These are phyloP conservation scores for Scrobipalpa costella DNA, from an alignment of 2,888 invertebrate genomes.

Conservation along the genomic window DNA sequence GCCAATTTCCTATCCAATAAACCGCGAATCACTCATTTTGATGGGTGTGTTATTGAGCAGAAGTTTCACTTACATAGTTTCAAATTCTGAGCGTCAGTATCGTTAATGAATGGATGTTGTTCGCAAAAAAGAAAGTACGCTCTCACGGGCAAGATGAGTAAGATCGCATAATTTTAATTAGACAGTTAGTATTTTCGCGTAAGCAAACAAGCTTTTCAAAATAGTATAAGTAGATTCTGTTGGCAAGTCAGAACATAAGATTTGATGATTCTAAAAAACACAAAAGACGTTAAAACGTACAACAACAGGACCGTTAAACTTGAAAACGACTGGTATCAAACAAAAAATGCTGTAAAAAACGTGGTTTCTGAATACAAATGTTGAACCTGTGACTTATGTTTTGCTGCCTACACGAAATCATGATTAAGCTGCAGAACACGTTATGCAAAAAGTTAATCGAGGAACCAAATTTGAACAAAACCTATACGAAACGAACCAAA, in stretches of 20 bases:
- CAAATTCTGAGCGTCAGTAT: slow-evolving; percentile 15
- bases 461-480: neutral
- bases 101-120: slow-evolving; percentile 49
- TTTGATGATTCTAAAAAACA: neutral
- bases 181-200: neutral
- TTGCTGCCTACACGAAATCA: slow-evolving; percentile 3
- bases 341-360: slow-evolving; percentile 39
- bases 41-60: neutral
- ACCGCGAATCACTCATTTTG: neutral
- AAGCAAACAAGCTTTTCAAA: slow-evolving; percentile 4
- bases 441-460: neutral
- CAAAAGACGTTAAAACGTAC: slow-evolving; percentile 33
- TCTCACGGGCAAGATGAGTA: slow-evolving; percentile 53
- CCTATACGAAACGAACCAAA: neutral
- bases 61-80: slow-evolving; percentile 11
- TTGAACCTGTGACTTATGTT: slow-evolving; percentile 18
- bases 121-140: slow-evolving; percentile 63
- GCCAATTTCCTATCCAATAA: slow-evolving; percentile 15
- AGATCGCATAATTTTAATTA: slow-evolving; percentile 12
- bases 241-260: neutral
- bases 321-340: slow-evolving; percentile 32
- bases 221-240: neutral
- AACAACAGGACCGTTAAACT: slow-evolving; percentile 32
- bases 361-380: slow-evolving; percentile 43
- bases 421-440: slow-evolving; percentile 5